Evolutionary conservation across 2,113 vertebrate species (phyloP), one percentile per base, ranked within the genome.

Genomic region (Pavo muticus): DNA sequence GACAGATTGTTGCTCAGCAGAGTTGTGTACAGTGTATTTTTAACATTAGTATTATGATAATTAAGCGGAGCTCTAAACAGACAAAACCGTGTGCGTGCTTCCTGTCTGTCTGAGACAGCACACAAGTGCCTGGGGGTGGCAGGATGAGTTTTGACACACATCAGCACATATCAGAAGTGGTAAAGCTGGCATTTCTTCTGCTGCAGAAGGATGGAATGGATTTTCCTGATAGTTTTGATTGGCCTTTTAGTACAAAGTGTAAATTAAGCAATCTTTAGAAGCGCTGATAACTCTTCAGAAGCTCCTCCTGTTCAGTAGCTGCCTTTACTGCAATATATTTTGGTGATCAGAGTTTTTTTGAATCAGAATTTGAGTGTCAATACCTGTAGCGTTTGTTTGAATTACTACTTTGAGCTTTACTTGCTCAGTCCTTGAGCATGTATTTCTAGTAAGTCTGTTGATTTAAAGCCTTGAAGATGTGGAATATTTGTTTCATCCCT

Each of bases 21-120:
- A 92, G 48, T 88, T 94, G 86, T 94, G 47, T 96, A 71, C 59
- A 32, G 72, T 72, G 70, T 93, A 68, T 94, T 95, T 96, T 97
- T 93, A 88, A 96, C 94, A 94, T 95, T 64, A 95, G 90, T 95
- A 42, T 94, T 94, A 48, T 87, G 95, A 27, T 71, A 81, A 95
- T 72, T 92, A 84, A 89, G 76, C 77, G 56, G 84, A 88, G 79
- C 64, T 89, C 75, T 80, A 88, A 93, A 24, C 56, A 88, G 68
- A 70, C 74, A 84, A 92, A 97, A 68, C 82, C 68, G 44, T 82
- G 90, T 74, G 60, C 65, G 76, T 47, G 86, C 69, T 95, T 95
- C 90, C 91, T 96, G 60, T 88, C 88, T 95, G 92, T 95, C 87
- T 95, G 78, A 96, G 93, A 86, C 90, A 88, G 65, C 2, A 0